A percentile compares a stretch with the other conserved stretches of the same genome.
Conservation (phyloP, 1,140 invertebrate genomes). For the Drosophila sucinea region DNA sequence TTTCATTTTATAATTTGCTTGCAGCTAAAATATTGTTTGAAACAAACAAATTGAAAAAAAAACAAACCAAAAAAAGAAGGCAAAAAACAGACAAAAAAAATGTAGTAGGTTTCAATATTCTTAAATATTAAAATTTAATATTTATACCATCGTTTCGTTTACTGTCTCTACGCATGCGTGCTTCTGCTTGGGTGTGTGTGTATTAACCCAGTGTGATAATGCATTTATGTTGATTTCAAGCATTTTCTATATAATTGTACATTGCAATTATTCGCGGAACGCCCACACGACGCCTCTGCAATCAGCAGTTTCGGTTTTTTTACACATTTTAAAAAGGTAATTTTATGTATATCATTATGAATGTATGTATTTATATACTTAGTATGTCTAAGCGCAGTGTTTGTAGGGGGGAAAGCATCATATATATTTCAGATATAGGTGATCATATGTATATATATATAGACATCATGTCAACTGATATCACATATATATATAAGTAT, state of each 20-base stretch:
- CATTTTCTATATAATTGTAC: constrained; percentile 54
- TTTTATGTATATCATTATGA: constrained; percentile 42
- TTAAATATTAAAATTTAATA: constrained; percentile 61
- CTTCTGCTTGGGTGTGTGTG: constrained; percentile 36
- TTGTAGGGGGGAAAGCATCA: constrained; percentile 44
- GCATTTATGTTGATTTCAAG: constrained; percentile 34
- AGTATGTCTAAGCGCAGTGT: constrained; percentile 16
- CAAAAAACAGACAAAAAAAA: constrained; percentile 10
- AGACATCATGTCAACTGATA: no score
- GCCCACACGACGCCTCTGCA: neutral
- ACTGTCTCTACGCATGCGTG: constrained; percentile 22
- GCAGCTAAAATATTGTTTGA: constrained; percentile 78
- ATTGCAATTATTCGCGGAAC: constrained; percentile 39
- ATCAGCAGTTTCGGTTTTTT: constrained; percentile 35
- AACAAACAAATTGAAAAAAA: constrained; percentile 63
- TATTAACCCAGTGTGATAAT: constrained; percentile 31
- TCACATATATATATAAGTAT: neutral
- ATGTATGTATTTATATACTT: constrained; percentile 43
- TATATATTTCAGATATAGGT: constrained; percentile 17
- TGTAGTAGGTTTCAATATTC: constrained; percentile 45
- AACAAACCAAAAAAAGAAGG: constrained; percentile 61
- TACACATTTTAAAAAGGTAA: constrained; percentile 42
- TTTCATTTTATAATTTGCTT: constrained; percentile 76
- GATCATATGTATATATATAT: neutral
- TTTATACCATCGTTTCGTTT: constrained; percentile 37